Percentiles rank a stretch among this genome's conserved stretches.
Evolutionary conservation across 2,113 vertebrate species (phyloP).

Genomic region (Pitta sordida): DNA sequence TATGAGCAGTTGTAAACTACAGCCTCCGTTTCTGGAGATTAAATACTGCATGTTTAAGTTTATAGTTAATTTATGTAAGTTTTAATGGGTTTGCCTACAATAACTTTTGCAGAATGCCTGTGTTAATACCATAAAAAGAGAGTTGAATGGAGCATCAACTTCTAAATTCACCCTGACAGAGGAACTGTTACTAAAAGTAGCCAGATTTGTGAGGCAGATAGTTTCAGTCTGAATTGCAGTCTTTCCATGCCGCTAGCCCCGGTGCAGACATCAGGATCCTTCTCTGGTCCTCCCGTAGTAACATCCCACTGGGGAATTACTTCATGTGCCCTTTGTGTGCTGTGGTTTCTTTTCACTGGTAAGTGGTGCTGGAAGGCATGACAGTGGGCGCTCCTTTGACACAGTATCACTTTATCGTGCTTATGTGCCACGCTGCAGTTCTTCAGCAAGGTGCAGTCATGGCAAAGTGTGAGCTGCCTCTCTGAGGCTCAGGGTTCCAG

Average conservation of each 20-base stretch:
- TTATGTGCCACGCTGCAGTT: rapidly evolving
- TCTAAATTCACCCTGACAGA: background rate
- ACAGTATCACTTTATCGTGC: rapidly evolving
- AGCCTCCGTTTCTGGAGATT: background rate
- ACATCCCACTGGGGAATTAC: background rate
- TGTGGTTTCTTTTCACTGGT: background rate
- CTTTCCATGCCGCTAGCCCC: background rate
- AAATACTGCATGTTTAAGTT: background rate
- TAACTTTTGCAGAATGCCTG: background rate
- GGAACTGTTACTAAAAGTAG: background rate
- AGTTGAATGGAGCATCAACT: background rate
- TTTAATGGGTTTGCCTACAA: background rate
- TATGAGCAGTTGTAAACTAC: background rate
- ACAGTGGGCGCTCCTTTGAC: background rate
- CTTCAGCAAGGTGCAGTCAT: background rate
- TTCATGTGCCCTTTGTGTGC: background rate
- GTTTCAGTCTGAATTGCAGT: background rate
- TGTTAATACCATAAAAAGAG: background rate
- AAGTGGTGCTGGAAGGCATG: background rate
- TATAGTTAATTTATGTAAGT: background rate
- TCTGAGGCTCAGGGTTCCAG: background rate
- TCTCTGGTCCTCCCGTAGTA: background rate
- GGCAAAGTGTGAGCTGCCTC: background rate
- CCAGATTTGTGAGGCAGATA: background rate
- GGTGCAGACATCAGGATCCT: background rate